phyloP scores from a whole-genome alignment of 1,140 invertebrate species.

The Berghia stephanieae region DNA sequence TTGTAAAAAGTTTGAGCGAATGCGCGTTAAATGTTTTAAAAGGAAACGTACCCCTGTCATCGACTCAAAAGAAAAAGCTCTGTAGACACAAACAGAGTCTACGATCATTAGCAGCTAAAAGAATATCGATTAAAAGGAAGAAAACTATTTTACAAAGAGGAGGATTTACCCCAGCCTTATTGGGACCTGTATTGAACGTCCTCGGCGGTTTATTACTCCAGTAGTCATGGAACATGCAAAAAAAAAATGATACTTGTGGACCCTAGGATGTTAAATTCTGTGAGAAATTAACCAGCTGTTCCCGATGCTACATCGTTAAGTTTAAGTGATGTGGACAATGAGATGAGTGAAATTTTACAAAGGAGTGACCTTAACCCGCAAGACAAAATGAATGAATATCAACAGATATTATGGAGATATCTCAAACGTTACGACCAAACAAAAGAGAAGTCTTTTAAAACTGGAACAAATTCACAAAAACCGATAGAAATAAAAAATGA shows the following conservation, averaged over 20 bases:
- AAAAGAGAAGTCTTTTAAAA: neutral
- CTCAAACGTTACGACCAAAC: neutral
- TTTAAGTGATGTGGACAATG: neutral
- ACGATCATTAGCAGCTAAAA: neutral
- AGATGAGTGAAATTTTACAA: conserved; percentile 15
- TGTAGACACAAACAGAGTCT: conserved; percentile 9
- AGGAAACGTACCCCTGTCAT: conserved; percentile 15
- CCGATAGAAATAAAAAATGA: neutral
- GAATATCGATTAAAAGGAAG: neutral
- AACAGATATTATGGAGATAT: neutral
- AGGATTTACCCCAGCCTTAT: conserved; percentile 1
- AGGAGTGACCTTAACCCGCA: neutral
- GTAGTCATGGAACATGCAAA: conserved; percentile 5
- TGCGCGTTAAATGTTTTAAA: conserved; percentile 26
- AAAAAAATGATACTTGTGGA: too few relatives aligned
- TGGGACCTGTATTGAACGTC: neutral
- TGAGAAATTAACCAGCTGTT: neutral
- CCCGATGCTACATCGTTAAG: neutral
- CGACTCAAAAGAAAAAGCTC: too few relatives aligned
- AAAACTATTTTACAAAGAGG: conserved; percentile 24
- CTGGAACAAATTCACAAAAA: neutral
- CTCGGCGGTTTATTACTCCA: neutral
- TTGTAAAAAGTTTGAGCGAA: conserved; percentile 11
- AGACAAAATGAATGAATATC: neutral
- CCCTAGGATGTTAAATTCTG: neutral